Evolutionary conservation across 2,113 vertebrate genomes (phyloP), one percentile per base, ranked within the genome.

Genomic region (Cervus canadensis): DNA sequence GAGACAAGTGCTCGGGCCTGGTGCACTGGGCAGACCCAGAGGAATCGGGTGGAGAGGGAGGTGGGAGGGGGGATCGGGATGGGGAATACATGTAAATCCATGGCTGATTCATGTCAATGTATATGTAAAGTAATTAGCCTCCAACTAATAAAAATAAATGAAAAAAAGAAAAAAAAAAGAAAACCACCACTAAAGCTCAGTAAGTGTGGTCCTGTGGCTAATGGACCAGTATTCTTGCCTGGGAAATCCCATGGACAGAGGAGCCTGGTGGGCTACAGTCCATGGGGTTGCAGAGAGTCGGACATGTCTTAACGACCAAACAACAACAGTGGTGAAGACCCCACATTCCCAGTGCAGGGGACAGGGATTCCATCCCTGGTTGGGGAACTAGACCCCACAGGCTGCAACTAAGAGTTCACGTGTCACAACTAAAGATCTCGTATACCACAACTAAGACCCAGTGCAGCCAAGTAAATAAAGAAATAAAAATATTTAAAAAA

Each of bases 251-350:
- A 76, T 26, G 36, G 71, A 43, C 36, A 76, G 71, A 76, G 71
- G 71, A 43, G 40, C 23, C 71, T 40, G 40, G 23, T 0, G 14
- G 28, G 30, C 60, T 30, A 62, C 28, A 62, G 60, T 40, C n/a
- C n/a, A 71, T 10, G 10, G n/a, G 17, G 17, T 71, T 0, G 0
- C 67, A 71, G 19, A 40, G 19, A 71, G 67, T 71, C 2, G 0
- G 67, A 71, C 67, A 40, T 0, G 0, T 6, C 19, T 40, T 36
- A 71, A 6, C 5, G 19, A 40, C 19, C n/a, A 71, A 71, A 40
- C 19, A 71, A 7, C 60, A 62, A 21, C 4, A 71, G n/a, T 2
- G 67, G n/a, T 71, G 67, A 71, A 23, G 67, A 71, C 10, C 19
- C 17, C n/a, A 36, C 11, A 5, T 5, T 71, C n/a, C n/a, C 64